A percentile compares a stretch with the other conserved stretches of the same genome.
These are phyloP conservation scores for Gobio occitaniae DNA, from an alignment of 2,797 vertebrate genomes.

Conservation along the genomic window DNA sequence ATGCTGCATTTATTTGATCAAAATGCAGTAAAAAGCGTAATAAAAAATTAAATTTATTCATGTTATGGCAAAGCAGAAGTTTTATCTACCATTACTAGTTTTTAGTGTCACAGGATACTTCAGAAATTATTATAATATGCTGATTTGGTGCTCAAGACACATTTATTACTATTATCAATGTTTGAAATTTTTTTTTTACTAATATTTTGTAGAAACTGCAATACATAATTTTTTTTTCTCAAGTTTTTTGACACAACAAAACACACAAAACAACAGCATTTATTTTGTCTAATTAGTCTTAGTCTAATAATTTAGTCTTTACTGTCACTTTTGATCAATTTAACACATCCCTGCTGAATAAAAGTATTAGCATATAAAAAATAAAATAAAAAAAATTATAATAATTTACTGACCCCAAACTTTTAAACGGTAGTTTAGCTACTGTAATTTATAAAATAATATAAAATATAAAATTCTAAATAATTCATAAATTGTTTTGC, in stretches of 20 bases:
- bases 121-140: too few species aligned
- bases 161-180: not conserved
- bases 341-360: not conserved
- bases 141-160: too few species aligned
- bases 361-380: not conserved
- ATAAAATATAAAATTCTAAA: too few species aligned
- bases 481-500: constrained; percentile 54
- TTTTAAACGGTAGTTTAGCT: not conserved
- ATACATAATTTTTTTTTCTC: too few species aligned
- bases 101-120: too few species aligned
- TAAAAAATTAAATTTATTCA: too few species aligned
- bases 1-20: too few species aligned
- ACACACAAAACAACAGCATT: not conserved
- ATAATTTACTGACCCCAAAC: not conserved
- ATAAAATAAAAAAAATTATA: not conserved
- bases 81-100: too few species aligned
- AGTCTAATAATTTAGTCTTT: too few species aligned
- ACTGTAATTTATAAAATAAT: not conserved
- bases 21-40: not conserved
- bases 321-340: too few species aligned
- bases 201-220: not conserved
- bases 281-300: not conserved
- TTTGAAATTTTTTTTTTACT: not conserved
- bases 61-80: too few species aligned
- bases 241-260: too few species aligned